phyloP scores from a whole-genome alignment of 2,797 vertebrate genomes.

The Crenichthys baileyi region DNA sequence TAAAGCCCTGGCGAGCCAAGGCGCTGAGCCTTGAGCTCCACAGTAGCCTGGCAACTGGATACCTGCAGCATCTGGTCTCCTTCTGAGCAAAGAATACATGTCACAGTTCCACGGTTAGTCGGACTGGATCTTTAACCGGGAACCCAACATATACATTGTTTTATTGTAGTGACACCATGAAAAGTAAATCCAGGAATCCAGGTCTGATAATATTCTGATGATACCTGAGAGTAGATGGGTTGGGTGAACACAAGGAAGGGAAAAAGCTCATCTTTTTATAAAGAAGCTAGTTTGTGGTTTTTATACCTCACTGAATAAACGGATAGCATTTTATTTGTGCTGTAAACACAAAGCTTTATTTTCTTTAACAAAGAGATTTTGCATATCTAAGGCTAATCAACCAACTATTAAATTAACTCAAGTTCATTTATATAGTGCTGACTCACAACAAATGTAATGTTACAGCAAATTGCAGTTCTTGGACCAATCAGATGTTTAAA shows the following conservation, averaged over 20 bases:
- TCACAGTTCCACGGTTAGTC: conserved; percentile 58
- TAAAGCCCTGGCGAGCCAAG: conserved; percentile 59
- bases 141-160: background rate
- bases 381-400: too few relatives aligned
- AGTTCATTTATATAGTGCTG: too few relatives aligned
- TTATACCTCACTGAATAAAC: background rate
- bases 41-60: conserved; percentile 76
- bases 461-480: too few relatives aligned
- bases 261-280: too few relatives aligned
- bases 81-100: conserved; percentile 68
- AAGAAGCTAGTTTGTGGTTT: too few relatives aligned
- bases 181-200: background rate
- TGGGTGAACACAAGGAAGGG: too few relatives aligned
- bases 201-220: background rate
- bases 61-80: conserved; percentile 76
- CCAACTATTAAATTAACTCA: too few relatives aligned
- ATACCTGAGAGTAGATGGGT: too few relatives aligned
- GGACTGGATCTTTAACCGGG: background rate
- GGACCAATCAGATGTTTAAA: background rate
- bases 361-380: too few relatives aligned
- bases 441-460: background rate
- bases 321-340: background rate
- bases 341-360: background rate
- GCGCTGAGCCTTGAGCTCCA: conserved; percentile 41
- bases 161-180: background rate